These are phyloP conservation scores for Mythimna impura DNA, from an alignment of 2,888 invertebrate genomes.

Conservation along the genomic window DNA sequence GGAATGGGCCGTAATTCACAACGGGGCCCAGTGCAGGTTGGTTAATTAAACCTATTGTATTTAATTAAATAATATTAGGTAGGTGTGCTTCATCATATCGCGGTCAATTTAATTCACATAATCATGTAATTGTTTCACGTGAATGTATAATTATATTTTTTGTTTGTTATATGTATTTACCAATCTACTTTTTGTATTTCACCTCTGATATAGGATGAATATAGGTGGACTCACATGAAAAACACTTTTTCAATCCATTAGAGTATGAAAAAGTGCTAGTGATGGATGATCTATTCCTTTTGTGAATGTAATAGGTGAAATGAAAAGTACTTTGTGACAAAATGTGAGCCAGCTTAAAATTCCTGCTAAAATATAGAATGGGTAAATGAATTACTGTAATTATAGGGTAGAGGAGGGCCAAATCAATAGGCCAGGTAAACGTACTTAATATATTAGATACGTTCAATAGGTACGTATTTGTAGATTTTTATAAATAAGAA, in stretches of 20 bases:
- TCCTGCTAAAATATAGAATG: slow-evolving; percentile 1
- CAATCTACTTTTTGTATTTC: background rate
- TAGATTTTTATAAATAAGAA: background rate
- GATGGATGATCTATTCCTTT: background rate
- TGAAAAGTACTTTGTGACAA: background rate
- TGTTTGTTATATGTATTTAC: background rate
- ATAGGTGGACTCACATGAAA: background rate
- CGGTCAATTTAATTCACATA: slow-evolving; percentile 30
- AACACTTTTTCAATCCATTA: too few relatives aligned
- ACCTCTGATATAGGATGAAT: background rate
- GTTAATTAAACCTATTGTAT: background rate
- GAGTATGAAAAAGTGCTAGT: background rate
- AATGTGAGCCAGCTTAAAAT: background rate
- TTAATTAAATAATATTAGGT: background rate
- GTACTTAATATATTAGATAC: background rate
- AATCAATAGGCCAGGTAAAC: background rate
- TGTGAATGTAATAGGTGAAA: background rate
- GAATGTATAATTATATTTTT: background rate
- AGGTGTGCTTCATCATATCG: slow-evolving; percentile 1
- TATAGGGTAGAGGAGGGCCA: background rate
- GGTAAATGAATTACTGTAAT: background rate
- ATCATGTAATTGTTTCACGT: background rate
- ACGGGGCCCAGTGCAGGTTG: too few relatives aligned
- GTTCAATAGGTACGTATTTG: background rate
- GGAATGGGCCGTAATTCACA: too few relatives aligned